A percentile compares a stretch with the other conserved stretches of the same genome.
phyloP scores from a whole-genome alignment of 1,140 invertebrate genomes.

The Cotesia vestalis region DNA sequence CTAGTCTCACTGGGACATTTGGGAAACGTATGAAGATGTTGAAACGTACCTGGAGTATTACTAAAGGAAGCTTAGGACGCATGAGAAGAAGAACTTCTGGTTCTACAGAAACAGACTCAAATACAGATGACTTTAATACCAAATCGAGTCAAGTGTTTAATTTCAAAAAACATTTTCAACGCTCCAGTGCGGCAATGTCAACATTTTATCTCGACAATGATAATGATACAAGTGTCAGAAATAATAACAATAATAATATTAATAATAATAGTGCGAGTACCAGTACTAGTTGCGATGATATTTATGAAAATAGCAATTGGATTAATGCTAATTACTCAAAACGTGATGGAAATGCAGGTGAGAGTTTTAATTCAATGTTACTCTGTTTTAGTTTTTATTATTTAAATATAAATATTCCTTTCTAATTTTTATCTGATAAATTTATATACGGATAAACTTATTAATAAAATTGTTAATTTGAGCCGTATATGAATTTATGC shows the following conservation, averaged over 20 bases:
- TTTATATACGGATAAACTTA: background rate
- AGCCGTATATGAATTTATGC: slow-evolving; percentile 14
- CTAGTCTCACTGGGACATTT: slow-evolving; percentile 55
- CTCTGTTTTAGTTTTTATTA: background rate
- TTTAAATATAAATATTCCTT: slow-evolving; percentile 18
- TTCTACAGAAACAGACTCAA: slow-evolving; percentile 31
- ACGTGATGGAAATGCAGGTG: slow-evolving; percentile 21
- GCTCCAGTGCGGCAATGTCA: slow-evolving; percentile 45
- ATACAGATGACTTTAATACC: slow-evolving; percentile 38
- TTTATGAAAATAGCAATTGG: slow-evolving; percentile 51
- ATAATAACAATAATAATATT: slow-evolving; percentile 27
- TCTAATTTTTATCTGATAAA: background rate
- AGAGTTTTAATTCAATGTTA: slow-evolving; percentile 29
- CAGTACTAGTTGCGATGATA: slow-evolving; percentile 44
- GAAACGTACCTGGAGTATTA: slow-evolving; percentile 61
- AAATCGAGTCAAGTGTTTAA: slow-evolving; percentile 52
- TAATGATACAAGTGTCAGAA: slow-evolving; percentile 36
- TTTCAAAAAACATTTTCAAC: slow-evolving; percentile 56
- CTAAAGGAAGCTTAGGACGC: slow-evolving; percentile 59
- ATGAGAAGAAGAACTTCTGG: slow-evolving; percentile 53
- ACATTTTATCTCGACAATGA: slow-evolving; percentile 57
- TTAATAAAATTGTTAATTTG: background rate
- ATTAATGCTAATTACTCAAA: slow-evolving; percentile 33
- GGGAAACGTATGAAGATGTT: slow-evolving; percentile 58
- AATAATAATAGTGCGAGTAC: slow-evolving; percentile 37